These are phyloP conservation scores for Acronicta psi DNA, from an alignment of 2,888 invertebrate genomes.

Conservation along the genomic window DNA sequence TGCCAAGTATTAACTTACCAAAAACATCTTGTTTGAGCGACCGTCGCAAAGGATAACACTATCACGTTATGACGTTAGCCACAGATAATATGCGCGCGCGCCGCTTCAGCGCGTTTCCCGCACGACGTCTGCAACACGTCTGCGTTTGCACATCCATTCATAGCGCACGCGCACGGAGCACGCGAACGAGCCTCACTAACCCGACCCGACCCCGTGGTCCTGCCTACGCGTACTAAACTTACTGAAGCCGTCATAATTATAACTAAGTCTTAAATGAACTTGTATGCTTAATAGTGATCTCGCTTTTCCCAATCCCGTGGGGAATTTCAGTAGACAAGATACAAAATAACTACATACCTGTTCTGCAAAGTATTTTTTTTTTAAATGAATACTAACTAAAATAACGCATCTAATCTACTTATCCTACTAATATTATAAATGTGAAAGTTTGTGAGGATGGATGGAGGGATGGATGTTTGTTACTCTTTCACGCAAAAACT, in stretches of 20 bases:
- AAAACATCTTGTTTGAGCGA: slow-evolving; percentile 39
- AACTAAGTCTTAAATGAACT: too few relatives aligned
- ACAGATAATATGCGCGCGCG: slow-evolving; percentile 33
- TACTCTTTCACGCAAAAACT: too few relatives aligned
- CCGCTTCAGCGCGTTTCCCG: slow-evolving; percentile 67
- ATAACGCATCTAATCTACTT: too few relatives aligned
- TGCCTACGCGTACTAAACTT: slow-evolving; percentile 17
- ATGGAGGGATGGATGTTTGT: too few relatives aligned
- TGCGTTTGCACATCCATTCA: slow-evolving; percentile 62
- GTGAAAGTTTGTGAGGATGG: too few relatives aligned
- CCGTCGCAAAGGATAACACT: slow-evolving; percentile 34
- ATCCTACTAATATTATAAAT: too few relatives aligned
- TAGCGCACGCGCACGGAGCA: slow-evolving; percentile 55
- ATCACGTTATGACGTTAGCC: slow-evolving; percentile 19
- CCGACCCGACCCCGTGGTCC: slow-evolving; percentile 27
- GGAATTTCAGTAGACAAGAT: too few relatives aligned
- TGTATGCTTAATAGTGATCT: too few relatives aligned
- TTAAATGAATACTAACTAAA: too few relatives aligned
- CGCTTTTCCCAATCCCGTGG: too few relatives aligned
- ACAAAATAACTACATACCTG: too few relatives aligned
- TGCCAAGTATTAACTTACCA: slow-evolving; percentile 37
- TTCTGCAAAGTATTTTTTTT: too few relatives aligned
- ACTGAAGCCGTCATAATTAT: slow-evolving; percentile 8
- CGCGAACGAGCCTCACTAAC: slow-evolving; percentile 35
- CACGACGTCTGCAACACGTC: slow-evolving; percentile 79